phyloP scores from a whole-genome alignment of 2,113 vertebrate genomes.

The Oenanthe oenanthe region DNA sequence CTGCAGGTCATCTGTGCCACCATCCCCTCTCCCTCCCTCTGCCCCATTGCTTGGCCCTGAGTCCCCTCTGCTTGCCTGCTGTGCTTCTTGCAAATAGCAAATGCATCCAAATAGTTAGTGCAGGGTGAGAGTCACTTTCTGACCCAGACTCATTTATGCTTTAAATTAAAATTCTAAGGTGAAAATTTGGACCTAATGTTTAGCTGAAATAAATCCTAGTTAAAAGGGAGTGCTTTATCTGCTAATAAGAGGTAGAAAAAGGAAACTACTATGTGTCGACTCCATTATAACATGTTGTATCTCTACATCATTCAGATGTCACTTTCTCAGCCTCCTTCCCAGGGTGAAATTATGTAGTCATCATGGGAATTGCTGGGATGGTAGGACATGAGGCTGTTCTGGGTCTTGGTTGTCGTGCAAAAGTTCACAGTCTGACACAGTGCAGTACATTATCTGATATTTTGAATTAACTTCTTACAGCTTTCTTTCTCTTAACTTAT shows the following conservation, averaged over 20 bases:
- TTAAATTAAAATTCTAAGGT: neutral
- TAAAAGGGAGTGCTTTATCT: neutral
- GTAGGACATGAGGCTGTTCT: neutral
- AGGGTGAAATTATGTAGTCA: neutral
- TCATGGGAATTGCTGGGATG: neutral
- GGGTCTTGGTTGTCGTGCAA: accelerated
- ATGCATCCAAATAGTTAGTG: too few relatives aligned
- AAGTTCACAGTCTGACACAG: neutral
- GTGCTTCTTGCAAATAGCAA: accelerated
- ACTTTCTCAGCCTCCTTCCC: neutral
- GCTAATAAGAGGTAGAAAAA: neutral
- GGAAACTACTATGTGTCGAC: neutral
- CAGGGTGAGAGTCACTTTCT: accelerated
- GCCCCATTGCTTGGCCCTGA: accelerated
- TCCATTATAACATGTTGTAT: neutral
- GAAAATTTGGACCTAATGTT: neutral
- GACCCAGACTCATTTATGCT: neutral
- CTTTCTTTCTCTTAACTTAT: neutral
- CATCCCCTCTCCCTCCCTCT: neutral
- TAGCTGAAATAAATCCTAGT: neutral
- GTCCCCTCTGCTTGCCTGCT: neutral
- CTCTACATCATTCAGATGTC: neutral
- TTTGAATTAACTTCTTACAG: neutral
- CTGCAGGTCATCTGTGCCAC: accelerated
- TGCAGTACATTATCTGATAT: neutral